These are phyloP conservation scores for Urocynchramus pylzowi DNA, from an alignment of 2,113 vertebrate genomes.

Conservation along the genomic window DNA sequence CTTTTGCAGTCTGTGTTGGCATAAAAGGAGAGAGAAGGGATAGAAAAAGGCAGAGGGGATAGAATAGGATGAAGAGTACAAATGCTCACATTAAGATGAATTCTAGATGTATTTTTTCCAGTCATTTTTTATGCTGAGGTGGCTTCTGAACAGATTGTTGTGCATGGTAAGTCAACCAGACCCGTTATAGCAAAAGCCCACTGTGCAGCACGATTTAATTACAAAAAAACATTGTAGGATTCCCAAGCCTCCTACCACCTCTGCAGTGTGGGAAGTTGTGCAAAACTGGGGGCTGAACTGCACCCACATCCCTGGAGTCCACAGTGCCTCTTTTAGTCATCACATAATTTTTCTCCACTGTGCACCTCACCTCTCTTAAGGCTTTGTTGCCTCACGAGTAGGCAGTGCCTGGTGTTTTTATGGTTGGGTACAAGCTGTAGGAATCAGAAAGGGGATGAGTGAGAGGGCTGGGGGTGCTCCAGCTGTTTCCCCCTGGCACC, in stretches of 20 bases:
- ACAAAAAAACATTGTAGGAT: neutral
- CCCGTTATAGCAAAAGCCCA: neutral
- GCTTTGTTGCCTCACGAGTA: neutral
- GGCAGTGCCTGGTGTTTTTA: neutral
- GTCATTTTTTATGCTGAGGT: neutral
- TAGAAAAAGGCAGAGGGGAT: neutral
- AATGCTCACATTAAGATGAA: neutral
- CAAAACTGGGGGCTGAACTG: neutral
- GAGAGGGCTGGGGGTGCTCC: neutral
- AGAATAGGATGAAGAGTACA: neutral
- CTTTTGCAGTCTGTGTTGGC: neutral
- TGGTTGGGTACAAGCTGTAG: neutral
- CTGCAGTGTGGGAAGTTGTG: neutral
- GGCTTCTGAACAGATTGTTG: neutral
- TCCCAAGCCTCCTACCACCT: neutral
- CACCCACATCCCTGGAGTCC: neutral
- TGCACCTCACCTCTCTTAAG: neutral
- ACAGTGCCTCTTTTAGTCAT: neutral
- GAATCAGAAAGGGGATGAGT: neutral
- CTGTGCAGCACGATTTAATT: neutral
- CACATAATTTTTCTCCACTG: neutral
- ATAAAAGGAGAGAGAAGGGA: neutral
- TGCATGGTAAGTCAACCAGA: neutral
- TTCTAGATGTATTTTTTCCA: neutral
- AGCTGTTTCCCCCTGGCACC: neutral